phyloP scores from a whole-genome alignment of 2,113 vertebrate genomes.

The Clupea harengus region DNA sequence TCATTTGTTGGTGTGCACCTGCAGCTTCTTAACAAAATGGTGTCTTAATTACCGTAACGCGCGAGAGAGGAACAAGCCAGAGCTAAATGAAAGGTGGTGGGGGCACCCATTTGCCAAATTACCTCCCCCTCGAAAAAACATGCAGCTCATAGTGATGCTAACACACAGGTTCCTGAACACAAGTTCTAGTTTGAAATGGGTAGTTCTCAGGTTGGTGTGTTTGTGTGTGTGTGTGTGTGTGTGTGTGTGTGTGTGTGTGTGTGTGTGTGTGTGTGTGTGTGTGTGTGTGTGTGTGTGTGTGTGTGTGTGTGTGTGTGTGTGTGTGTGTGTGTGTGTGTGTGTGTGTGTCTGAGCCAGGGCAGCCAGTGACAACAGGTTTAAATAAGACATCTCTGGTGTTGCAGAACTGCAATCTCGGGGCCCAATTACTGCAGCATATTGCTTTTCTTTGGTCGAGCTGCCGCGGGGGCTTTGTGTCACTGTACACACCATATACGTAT shows the following conservation, averaged over 20 bases:
- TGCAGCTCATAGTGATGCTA: not conserved
- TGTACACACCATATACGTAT: not conserved
- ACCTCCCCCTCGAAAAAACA: not conserved
- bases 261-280: not conserved
- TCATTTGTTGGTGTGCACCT: not conserved
- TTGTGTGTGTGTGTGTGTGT: not conserved
- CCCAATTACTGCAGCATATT: not conserved
- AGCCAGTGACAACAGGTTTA: not conserved
- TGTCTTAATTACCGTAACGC: not conserved
- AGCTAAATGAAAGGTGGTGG: conserved; percentile 4
- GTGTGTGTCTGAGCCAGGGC: conserved; percentile 34
- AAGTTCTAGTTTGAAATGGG: not conserved
- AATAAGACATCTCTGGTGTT: conserved; percentile 14
- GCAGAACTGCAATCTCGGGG: conserved; percentile 7
- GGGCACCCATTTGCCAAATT: not conserved
- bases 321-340: conserved; percentile 29
- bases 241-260: not conserved
- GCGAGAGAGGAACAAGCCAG: not conserved
- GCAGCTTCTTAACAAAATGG: not conserved
- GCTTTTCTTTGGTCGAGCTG: not conserved
- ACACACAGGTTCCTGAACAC: not conserved
- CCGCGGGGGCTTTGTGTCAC: not conserved
- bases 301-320: conserved; percentile 4
- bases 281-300: conserved; percentile 4
- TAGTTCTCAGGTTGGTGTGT: not conserved